Conservation (phyloP, 2,888 invertebrate genomes). For the Linhomoeus sp. region DNA sequence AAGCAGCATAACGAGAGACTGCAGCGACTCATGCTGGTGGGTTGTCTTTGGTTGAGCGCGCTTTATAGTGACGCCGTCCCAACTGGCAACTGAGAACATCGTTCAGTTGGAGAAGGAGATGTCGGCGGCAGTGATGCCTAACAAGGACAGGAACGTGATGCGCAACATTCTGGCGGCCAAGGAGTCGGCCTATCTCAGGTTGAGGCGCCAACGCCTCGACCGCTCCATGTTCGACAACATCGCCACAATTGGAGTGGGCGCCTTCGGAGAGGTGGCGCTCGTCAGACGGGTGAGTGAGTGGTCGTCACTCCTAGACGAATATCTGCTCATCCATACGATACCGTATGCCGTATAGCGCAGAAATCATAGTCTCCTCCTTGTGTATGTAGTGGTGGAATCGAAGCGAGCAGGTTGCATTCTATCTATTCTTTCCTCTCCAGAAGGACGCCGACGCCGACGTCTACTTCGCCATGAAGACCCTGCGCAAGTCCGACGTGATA, state of each 20-base stretch:
- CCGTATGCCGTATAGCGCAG: too few relatives aligned
- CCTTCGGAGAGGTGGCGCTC: conserved; percentile 90
- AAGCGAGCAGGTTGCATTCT: too few relatives aligned
- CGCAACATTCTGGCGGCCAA: conserved; percentile 89
- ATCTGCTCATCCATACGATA: too few relatives aligned
- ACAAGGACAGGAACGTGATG: conserved; percentile 41
- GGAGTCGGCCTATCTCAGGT: conserved; percentile 86
- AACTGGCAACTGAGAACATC: too few relatives aligned
- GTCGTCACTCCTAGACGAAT: too few relatives aligned
- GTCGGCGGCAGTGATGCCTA: conserved; percentile 68
- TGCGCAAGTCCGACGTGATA: conserved; percentile 82
- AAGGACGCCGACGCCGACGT: too few relatives aligned
- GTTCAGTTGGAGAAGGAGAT: conserved; percentile 93
- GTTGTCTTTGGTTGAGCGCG: too few relatives aligned
- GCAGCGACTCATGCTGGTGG: conserved; percentile 17
- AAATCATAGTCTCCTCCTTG: too few relatives aligned
- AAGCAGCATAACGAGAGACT: conserved; percentile 75
- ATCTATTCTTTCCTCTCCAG: too few relatives aligned
- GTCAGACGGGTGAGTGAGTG: conserved; percentile 36
- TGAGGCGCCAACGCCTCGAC: conserved; percentile 96
- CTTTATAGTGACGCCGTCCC: too few relatives aligned
- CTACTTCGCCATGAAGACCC: conserved; percentile 87
- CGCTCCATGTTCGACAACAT: conserved; percentile 93
- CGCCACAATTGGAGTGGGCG: conserved; percentile 72
- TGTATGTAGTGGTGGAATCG: too few relatives aligned